Base-by-base conservation (phyloP, 2,888 invertebrate genomes). In the Osmoderma eremita region DNA sequence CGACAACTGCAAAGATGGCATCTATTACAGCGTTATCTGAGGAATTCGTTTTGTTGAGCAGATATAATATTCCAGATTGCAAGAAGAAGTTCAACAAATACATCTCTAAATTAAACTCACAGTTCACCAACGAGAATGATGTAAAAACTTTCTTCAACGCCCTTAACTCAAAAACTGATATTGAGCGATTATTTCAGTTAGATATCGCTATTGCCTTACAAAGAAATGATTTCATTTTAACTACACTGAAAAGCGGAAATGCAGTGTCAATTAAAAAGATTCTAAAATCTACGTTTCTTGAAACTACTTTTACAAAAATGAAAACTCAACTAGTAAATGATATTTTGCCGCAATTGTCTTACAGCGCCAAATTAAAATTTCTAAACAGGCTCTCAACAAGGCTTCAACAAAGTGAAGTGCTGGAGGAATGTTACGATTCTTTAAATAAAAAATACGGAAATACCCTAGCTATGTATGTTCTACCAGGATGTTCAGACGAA, bases 401-500 rank as follows among this genome's bases (percentile, higher is more conserved):
- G 2, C 8, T 18, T 20, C 18, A 20, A 2, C 12, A 48, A 18
- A n/a, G 12, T 20, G 20, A n/a, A 8, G 6, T 48, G 20, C n/a
- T 48, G 2, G 17, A 20, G 6, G 48, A 48, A 20, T 48, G 12
- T 48, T 20, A 20, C n/a, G 48, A 17, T 1, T 0, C 20, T 10
- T 8, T 48, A 48, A 5, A 48, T 12, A 8, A 20, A 8, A 48
- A 48, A 10, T 48, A 48, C 20, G 48, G 48, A 10, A 18, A 12
- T 18, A 20, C 12, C 12, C 20, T 48, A 20, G 48, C 48, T 8
- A 18, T 12, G 20, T 8, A n/a, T 20, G 10, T 48, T 48, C 20
- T 48, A 20, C 48, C 48, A 12, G 48, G 48, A 48, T 48, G 48
- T 48, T 48, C 48, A 20, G 12, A 8, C n/a, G 48, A 48, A 48